Evolutionary conservation across 2,113 vertebrate species (phyloP).

Genomic region (Apaloderma vittatum): DNA sequence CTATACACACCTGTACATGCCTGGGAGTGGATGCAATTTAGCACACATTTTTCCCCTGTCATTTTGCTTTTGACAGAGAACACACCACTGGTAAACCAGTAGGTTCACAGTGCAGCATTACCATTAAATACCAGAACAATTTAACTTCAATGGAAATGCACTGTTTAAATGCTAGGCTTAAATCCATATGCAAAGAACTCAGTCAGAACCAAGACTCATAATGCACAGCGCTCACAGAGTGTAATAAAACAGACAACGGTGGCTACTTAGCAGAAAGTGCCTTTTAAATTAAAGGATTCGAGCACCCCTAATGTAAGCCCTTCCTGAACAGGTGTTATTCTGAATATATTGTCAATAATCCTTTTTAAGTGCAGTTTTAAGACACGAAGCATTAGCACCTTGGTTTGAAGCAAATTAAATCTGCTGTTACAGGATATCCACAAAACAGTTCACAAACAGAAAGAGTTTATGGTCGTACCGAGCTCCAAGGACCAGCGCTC

Average conservation of each 20-base stretch:
- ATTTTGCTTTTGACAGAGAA: conserved; percentile 32
- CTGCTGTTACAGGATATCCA: conserved; percentile 64
- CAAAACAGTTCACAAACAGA: conserved; percentile 62
- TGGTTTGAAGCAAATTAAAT: conserved; percentile 59
- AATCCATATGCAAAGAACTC: conserved; percentile 41
- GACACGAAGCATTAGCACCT: conserved; percentile 65
- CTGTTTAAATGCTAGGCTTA: conserved; percentile 45
- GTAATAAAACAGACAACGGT: conserved; percentile 42
- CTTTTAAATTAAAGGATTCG: conserved; percentile 60
- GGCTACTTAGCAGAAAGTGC: conserved; percentile 66
- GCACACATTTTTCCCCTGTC: neutral
- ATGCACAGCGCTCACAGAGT: neutral
- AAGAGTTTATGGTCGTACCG: conserved; percentile 93
- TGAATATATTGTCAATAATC: conserved; percentile 55
- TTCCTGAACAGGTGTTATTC: conserved; percentile 59
- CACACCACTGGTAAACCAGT: neutral
- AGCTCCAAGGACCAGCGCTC: conserved; percentile 95
- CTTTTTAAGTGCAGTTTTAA: conserved; percentile 71
- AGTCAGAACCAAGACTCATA: conserved; percentile 34
- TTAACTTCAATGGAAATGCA: conserved; percentile 35
- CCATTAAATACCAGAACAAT: conserved; percentile 3
- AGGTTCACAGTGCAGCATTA: neutral
- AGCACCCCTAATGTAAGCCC: conserved; percentile 57
- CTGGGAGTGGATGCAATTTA: neutral
- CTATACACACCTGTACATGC: neutral